A percentile compares a stretch with the other conserved stretches of the same genome.
These are phyloP conservation scores for Gymnoscopelus braueri DNA, from an alignment of 2,797 vertebrate genomes.

Conservation along the genomic window DNA sequence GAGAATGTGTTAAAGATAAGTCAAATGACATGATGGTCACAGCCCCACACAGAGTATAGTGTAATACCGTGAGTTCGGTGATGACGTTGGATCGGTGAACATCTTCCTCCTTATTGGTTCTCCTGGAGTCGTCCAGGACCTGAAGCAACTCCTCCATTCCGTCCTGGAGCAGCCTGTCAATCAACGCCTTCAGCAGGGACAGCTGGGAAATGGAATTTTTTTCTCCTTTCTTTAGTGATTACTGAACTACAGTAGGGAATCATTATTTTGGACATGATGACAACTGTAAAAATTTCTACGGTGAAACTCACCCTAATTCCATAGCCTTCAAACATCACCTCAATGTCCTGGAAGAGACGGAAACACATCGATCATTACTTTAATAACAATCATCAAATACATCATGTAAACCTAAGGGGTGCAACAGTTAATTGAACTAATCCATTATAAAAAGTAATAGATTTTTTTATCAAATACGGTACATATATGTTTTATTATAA, in stretches of 20 bases:
- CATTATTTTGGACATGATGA: not conserved
- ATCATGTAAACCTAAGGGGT: not conserved
- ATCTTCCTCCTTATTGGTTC: conserved; percentile 60
- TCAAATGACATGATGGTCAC: no score
- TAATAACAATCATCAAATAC: conserved; percentile 16
- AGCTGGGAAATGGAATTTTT: conserved; percentile 74
- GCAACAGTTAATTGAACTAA: not conserved
- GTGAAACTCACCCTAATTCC: conserved; percentile 86
- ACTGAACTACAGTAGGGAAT: not conserved
- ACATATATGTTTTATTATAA: no score
- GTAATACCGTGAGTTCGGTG: conserved; percentile 64
- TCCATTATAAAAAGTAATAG: no score
- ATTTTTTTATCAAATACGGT: no score
- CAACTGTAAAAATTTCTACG: not conserved
- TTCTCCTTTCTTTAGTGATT: conserved; percentile 2
- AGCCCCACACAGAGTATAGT: no score
- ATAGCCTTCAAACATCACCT: conserved; percentile 87
- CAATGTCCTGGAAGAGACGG: conserved; percentile 82
- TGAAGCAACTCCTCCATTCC: conserved; percentile 82
- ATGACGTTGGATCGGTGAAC: conserved; percentile 72
- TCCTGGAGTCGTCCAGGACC: conserved; percentile 69
- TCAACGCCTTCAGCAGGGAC: conserved; percentile 86
- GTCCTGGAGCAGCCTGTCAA: conserved; percentile 81
- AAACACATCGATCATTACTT: conserved; percentile 26
- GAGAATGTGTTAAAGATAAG: no score